phyloP scores from a whole-genome alignment of 1,140 invertebrate species.

The Drosophila pectinifera region DNA sequence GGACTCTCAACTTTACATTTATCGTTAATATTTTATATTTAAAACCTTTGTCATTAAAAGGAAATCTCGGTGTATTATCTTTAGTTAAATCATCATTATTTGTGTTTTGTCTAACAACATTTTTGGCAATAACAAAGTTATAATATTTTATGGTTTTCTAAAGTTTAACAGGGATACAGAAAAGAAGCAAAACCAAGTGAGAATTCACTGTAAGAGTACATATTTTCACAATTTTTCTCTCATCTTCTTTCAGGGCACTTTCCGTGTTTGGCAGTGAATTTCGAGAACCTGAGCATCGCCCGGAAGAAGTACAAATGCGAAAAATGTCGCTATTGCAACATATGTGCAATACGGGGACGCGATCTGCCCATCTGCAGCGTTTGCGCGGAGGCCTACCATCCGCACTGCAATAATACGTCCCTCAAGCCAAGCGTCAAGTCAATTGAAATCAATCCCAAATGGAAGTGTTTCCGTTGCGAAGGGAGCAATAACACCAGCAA shows the following conservation, averaged over 20 bases:
- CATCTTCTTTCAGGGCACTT: slow-evolving; percentile 58
- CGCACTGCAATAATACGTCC: slow-evolving; percentile 60
- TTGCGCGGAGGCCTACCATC: slow-evolving; percentile 61
- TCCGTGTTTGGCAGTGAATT: slow-evolving; percentile 37
- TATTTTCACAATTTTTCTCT: background rate
- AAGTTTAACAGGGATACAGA: too few relatives aligned
- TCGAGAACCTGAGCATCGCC: slow-evolving; percentile 47
- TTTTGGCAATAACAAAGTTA: too few relatives aligned
- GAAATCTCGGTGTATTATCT: background rate
- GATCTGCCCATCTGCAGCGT: slow-evolving; percentile 50
- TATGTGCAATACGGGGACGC: slow-evolving; percentile 23
- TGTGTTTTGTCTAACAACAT: too few relatives aligned
- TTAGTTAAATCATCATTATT: too few relatives aligned
- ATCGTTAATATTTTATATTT: too few relatives aligned
- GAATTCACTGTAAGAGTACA: too few relatives aligned
- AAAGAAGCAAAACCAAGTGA: too few relatives aligned
- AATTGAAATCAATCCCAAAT: slow-evolving; percentile 36
- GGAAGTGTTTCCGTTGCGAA: slow-evolving; percentile 68
- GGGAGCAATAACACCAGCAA: background rate
- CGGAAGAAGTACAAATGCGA: slow-evolving; percentile 67
- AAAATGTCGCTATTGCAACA: slow-evolving; percentile 56
- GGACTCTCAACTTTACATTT: too few relatives aligned
- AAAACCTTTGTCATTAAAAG: background rate
- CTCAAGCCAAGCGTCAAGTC: slow-evolving; percentile 16
- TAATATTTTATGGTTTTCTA: too few relatives aligned